Percentiles rank a stretch among this genome's conserved stretches.
These are phyloP conservation scores for Macroramphosus scolopax DNA, from an alignment of 2,797 vertebrate species.

Conservation along the genomic window DNA sequence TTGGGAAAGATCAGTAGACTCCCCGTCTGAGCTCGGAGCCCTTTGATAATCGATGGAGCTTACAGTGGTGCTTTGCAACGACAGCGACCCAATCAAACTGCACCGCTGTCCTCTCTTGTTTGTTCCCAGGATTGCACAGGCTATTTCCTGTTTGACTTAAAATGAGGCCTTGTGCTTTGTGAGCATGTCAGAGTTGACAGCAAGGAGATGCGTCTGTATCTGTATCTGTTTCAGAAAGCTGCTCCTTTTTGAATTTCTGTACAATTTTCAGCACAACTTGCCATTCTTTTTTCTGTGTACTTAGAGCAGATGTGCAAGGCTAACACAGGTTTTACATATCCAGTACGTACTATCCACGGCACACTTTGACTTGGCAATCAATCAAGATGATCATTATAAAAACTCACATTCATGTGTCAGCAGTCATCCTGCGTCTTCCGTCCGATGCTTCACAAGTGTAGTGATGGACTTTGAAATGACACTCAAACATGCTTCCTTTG, in stretches of 20 bases:
- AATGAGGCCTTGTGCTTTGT: conserved; percentile 60
- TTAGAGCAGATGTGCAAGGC: conserved; percentile 33
- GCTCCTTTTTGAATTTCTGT: conserved; percentile 36
- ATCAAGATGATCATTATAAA: conserved; percentile 18
- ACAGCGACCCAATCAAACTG: conserved; percentile 70
- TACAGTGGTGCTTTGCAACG: conserved; percentile 70
- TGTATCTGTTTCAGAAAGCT: conserved; percentile 43
- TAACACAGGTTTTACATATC: conserved; percentile 49
- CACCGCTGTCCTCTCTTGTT: conserved; percentile 59
- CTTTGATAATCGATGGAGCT: conserved; percentile 78
- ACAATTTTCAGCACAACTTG: conserved; percentile 31
- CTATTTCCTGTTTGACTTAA: conserved; percentile 73
- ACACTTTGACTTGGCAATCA: conserved; percentile 24
- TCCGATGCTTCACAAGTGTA: not conserved
- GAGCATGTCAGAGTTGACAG: conserved; percentile 56
- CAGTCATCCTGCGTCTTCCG: conserved; percentile 7
- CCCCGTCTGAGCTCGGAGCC: conserved; percentile 66
- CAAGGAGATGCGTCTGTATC: conserved; percentile 35
- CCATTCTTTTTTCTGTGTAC: conserved; percentile 41
- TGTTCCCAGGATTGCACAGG: conserved; percentile 66
- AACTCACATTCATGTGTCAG: conserved; percentile 5
- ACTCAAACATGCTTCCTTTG: too few species aligned
- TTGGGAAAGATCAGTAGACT: conserved; percentile 75
- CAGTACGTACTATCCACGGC: conserved; percentile 19
- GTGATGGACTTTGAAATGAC: too few species aligned